Base-by-base conservation (phyloP, 2,888 invertebrate genomes). In the Oligia latruncula region DNA sequence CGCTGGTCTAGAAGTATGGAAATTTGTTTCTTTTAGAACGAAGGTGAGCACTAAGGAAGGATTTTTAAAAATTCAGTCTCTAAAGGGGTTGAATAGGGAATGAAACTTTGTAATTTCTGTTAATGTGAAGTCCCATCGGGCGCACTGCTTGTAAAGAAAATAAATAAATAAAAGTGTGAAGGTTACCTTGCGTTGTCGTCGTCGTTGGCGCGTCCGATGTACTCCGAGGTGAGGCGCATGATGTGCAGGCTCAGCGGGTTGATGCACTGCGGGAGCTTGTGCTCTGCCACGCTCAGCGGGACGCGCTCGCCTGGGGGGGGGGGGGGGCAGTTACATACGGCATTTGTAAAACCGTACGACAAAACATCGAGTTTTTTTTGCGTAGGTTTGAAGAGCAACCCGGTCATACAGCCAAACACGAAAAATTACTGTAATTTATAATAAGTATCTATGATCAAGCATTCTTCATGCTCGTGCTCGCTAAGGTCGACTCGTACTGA, bases 171-270 rank as follows among this genome's bases (percentile, higher is more conserved):
- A 17, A 40, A 23, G 43, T 11, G 43, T 8, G 15, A 1, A 0
- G 55, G 43, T 75, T 87, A 96, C 97, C 97, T 96, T 43, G 94
- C 89, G 80, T 93, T 93, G 0, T 97, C 96, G 49, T 96, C 95
- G 86, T 95, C 95, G 89, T 95, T 90, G 8, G 93, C 94, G 72
- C 97, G 98, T 87, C 98, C 98, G 89, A 98, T 98, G 94, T 99
- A 99, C 95, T 99, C 99, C 0, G 99, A 98, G 0, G 99, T 99
- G 79, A 99, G 97, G 82, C 99, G 97, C 98, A 99, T 99, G 93
- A 99, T 99, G 95, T 99, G 99, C 87, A 99, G 96, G 40, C 99
- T 99, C 80, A 99, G 97, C 6, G 99, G 99, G 97, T 99, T 99
- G 93, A 99, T 98, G 94, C 99, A 98, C 92, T 98, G 98, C 0